Base-by-base conservation (phyloP, 2,797 vertebrate genomes). In the Percopsis omiscomaycus region DNA sequence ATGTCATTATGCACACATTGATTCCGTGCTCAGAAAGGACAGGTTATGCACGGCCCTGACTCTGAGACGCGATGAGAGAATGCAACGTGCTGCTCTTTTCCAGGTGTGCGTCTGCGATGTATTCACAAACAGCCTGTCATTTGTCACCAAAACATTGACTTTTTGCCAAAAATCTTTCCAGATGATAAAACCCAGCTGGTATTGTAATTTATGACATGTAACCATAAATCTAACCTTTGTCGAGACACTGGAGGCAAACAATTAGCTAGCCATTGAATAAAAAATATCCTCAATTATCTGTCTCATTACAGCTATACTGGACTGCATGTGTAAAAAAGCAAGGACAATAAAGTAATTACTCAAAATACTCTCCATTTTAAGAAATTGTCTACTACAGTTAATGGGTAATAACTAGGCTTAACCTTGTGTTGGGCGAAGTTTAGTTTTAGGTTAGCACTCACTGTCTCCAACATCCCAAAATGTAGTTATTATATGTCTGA, bases 181-280 rank as follows among this genome's bases (percentile, higher is more conserved):
- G 89, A 91, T 91, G 92, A 92, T 92, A 90, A 91, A 90, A 92
- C 90, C 91, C 91, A 89, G 92, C 91, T 90, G 91, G 88, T 87
- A 86, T 87, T 79, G 88, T 92, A 93, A 92, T 93, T 93, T 91
- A 87, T 92, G 91, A 92, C 92, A 92, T 77, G 87, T 83, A 88
- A 89, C 89, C 88, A 89, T 89, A 90, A 91, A 89, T 92, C 89
- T 92, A 92, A 94, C 92, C 92, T 93, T 93, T 93, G 82, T 88
- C 32, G 83, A 86, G 89, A 92, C 87, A 87, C 88, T 81, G 81
- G 86, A 89, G 91, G 91, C 91, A 92, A 92, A 91, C 90, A 93
- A 93, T 94, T 93, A 93, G 93, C 87, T 87, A 88, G 84, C 88
- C 88, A 88, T 79, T 91, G 89, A 91, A 92, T 89, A 89, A 86